Percentiles rank a stretch among this genome's conserved stretches.
Conservation (phyloP, 2,797 vertebrate genomes). For the Tachyglossus aculeatus region DNA sequence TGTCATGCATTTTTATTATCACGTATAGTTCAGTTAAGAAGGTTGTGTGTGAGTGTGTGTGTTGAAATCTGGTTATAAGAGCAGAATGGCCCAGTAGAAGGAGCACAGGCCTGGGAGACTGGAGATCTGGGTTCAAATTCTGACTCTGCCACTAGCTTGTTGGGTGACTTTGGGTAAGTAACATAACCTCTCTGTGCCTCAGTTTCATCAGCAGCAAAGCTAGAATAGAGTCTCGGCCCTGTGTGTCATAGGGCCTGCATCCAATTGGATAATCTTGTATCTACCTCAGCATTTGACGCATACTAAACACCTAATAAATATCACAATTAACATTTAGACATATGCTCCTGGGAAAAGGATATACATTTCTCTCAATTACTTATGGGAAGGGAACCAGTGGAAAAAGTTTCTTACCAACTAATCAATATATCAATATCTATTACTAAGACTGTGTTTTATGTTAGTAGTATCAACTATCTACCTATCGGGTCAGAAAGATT, state of each 20-base stretch:
- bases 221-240: too few relatives aligned
- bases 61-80: too few relatives aligned
- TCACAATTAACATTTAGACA: slow-evolving; percentile 15
- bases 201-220: neutral
- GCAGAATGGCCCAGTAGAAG: too few relatives aligned
- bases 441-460: slow-evolving; percentile 65
- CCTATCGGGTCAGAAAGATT: slow-evolving; percentile 59
- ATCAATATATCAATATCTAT: slow-evolving; percentile 72
- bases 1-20: too few relatives aligned
- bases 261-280: too few relatives aligned
- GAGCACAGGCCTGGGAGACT: neutral
- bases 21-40: too few relatives aligned
- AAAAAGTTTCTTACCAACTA: slow-evolving; percentile 64
- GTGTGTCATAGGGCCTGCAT: too few relatives aligned
- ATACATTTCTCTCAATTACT: slow-evolving; percentile 47
- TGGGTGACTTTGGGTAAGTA: neutral
- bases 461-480: slow-evolving; percentile 72
- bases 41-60: too few relatives aligned
- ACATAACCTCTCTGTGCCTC: too few relatives aligned
- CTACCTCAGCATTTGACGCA: neutral
- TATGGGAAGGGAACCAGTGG: slow-evolving; percentile 42
- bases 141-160: neutral
- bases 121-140: neutral
- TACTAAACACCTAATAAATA: neutral
- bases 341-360: slow-evolving; percentile 57